Evolutionary conservation across 2,113 vertebrate genomes (phyloP).

Genomic region (Riparia riparia): DNA sequence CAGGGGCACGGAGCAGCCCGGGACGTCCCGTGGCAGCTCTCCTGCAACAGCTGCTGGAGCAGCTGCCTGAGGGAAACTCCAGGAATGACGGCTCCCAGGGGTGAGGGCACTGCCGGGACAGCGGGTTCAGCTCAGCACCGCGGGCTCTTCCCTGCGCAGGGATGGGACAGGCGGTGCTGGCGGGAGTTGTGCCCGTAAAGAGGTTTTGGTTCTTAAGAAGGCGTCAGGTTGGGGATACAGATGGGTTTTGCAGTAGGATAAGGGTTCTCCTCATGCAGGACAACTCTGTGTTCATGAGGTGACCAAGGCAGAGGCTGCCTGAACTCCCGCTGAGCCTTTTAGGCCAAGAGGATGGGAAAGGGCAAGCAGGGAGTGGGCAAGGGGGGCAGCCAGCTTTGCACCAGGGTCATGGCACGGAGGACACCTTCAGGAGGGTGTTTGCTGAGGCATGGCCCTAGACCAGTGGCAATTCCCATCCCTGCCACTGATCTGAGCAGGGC

Average conservation of each 20-base stretch:
- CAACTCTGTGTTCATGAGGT: accelerated
- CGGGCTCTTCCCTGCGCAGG: accelerated
- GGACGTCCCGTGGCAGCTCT: not conserved
- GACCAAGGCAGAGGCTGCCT: not conserved
- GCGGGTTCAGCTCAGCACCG: accelerated
- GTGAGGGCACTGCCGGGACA: not conserved
- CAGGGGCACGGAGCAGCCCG: not conserved
- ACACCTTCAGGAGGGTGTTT: not conserved
- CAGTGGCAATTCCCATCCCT: not conserved
- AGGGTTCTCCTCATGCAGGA: not conserved
- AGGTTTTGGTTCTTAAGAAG: not conserved
- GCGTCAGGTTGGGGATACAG: accelerated
- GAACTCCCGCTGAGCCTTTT: not conserved
- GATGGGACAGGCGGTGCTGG: not conserved
- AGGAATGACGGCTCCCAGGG: not conserved
- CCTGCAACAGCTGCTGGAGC: not conserved
- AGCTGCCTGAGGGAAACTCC: not conserved
- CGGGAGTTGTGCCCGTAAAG: accelerated
- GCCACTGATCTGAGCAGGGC: not conserved
- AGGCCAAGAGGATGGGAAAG: not conserved
- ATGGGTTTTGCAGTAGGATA: not conserved
- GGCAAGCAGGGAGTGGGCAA: not conserved
- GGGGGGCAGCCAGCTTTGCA: not conserved
- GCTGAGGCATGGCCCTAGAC: not conserved
- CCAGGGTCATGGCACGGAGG: not conserved